phyloP scores from a whole-genome alignment of 35 echinoderm and acorn worm species.

The Apostichopus parvimensis region DNA sequence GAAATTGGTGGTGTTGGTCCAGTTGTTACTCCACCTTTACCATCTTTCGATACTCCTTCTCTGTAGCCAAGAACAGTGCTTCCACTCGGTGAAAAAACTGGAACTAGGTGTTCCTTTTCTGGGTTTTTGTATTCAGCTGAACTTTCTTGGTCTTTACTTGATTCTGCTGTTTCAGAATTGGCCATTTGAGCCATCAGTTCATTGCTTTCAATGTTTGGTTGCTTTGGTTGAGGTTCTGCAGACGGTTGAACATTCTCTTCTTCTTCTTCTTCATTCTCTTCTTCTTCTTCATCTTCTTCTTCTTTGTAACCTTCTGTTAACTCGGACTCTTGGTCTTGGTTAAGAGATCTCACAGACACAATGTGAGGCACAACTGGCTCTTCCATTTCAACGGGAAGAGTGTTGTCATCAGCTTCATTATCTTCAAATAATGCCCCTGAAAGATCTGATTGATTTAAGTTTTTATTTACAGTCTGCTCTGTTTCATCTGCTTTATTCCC shows the following conservation, averaged over 20 bases:
- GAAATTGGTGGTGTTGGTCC: not conserved
- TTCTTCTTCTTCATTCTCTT: not conserved
- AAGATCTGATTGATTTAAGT: slow-evolving; percentile 21
- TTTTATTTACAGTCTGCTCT: not conserved
- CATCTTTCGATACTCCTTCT: slow-evolving; percentile 3
- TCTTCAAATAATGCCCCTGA: not conserved
- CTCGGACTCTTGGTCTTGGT: not conserved
- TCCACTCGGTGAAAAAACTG: slow-evolving; percentile 45
- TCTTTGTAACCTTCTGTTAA: not conserved
- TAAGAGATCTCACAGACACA: slow-evolving; percentile 44
- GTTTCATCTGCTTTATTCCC: slow-evolving; percentile 12
- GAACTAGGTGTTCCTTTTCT: not conserved
- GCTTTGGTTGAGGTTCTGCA: not conserved
- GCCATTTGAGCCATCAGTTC: not conserved
- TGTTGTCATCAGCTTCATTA: not conserved
- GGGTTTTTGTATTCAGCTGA: not conserved
- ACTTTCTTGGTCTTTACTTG: not conserved
- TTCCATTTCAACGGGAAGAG: slow-evolving; percentile 2
- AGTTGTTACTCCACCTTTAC: not conserved
- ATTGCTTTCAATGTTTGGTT: not conserved
- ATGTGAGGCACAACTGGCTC: slow-evolving; percentile 41
- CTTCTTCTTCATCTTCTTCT: not conserved
- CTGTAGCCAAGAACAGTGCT: slow-evolving; percentile 44
- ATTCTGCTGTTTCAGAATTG: not conserved
- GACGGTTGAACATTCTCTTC: not conserved